Evolutionary conservation across 2,888 invertebrate genomes (phyloP).

Genomic region (Scaptomyza reducta): DNA sequence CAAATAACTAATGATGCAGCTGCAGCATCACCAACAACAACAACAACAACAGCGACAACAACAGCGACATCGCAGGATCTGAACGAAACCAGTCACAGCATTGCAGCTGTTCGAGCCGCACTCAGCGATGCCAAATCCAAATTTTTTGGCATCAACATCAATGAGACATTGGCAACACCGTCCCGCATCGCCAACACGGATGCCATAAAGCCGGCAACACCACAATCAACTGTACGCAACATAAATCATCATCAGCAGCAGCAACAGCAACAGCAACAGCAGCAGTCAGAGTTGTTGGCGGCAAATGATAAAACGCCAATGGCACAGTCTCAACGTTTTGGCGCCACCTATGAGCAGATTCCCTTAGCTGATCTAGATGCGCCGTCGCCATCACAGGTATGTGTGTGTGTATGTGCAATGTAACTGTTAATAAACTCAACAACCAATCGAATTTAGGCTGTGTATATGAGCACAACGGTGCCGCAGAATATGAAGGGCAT

Average conservation of each 20-base stretch:
- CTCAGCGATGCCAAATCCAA: constrained; percentile 84
- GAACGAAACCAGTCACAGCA: constrained; percentile 77
- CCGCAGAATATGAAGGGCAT: constrained; percentile 88
- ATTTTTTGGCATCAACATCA: constrained; percentile 83
- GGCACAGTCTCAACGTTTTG: constrained; percentile 47
- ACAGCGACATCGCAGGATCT: constrained; percentile 33
- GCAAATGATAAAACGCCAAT: constrained; percentile 36
- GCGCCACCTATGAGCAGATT: constrained; percentile 73
- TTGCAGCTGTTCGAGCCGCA: constrained; percentile 83
- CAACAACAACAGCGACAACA: constrained; percentile 37
- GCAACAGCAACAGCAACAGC: too few relatives aligned
- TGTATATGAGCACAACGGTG: constrained; percentile 87
- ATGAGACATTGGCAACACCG: constrained; percentile 24
- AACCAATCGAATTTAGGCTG: constrained; percentile 71
- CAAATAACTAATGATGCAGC: neutral
- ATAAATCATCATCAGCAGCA: neutral
- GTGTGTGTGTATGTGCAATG: neutral
- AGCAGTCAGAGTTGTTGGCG: constrained; percentile 48
- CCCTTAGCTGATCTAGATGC: constrained; percentile 78
- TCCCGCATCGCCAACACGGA: neutral
- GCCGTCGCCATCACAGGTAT: constrained; percentile 80
- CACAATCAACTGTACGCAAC: constrained; percentile 20
- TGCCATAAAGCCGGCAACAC: constrained; percentile 63
- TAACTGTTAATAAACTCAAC: neutral
- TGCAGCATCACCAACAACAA: constrained; percentile 37